Evolutionary conservation across 2,113 vertebrate genomes (phyloP).

Genomic region (Paralichthys olivaceus): DNA sequence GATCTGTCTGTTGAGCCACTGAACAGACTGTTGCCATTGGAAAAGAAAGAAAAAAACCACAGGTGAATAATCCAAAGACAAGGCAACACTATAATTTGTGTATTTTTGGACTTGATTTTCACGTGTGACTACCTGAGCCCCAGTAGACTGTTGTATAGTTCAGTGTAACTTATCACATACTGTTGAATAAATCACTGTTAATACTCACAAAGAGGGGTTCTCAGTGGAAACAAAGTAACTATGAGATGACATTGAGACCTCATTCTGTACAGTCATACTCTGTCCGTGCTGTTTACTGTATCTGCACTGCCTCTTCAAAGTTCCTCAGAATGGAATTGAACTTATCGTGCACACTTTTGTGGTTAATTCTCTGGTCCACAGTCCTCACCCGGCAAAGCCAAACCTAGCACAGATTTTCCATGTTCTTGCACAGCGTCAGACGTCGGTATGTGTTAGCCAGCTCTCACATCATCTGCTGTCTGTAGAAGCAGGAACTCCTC

Average conservation of each 20-base stretch:
- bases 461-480: conserved; percentile 19
- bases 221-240: conserved; percentile 16
- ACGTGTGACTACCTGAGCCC: conserved; percentile 51
- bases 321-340: conserved; percentile 25
- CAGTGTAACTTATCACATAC: conserved; percentile 57
- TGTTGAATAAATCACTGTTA: conserved; percentile 47
- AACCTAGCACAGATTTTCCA: conserved; percentile 25
- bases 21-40: conserved; percentile 45
- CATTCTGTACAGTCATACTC: conserved; percentile 48
- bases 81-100: conserved; percentile 17
- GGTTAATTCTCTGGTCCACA: neutral
- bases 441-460: conserved; percentile 21
- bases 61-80: conserved; percentile 51
- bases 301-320: conserved; percentile 20
- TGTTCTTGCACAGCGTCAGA: conserved; percentile 25
- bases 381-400: conserved; percentile 11
- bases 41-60: conserved; percentile 34
- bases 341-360: neutral
- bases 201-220: conserved; percentile 25
- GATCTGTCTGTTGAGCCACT: conserved; percentile 19
- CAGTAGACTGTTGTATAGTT: conserved; percentile 21
- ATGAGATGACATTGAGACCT: conserved; percentile 35
- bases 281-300: conserved; percentile 75
- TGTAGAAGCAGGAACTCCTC: conserved; percentile 26
- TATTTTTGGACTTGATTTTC: conserved; percentile 38